Evolutionary conservation across 2,797 vertebrate species (phyloP).

Genomic region (Gobionotothen gibberifrons): DNA sequence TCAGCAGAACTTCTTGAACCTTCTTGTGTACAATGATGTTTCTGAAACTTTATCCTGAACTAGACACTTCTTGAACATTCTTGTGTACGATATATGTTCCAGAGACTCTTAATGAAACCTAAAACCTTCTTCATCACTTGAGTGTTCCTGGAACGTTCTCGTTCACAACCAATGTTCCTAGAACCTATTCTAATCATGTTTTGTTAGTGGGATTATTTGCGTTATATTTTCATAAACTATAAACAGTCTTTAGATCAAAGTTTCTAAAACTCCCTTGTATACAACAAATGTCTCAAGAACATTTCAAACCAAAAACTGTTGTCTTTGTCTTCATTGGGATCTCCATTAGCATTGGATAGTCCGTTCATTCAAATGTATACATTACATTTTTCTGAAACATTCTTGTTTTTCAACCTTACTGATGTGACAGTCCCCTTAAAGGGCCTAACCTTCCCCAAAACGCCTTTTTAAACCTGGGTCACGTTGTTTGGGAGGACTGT

Average conservation of each 20-base stretch:
- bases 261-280: background rate
- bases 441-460: background rate
- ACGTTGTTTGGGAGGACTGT: background rate
- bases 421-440: background rate
- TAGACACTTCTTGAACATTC: background rate
- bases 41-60: background rate
- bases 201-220: background rate
- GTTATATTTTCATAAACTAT: background rate
- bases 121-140: background rate
- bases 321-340: too few relatives aligned
- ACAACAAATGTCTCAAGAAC: background rate
- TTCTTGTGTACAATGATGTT: conserved; percentile 17
- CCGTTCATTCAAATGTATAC: background rate
- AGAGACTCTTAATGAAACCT: background rate
- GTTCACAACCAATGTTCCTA: background rate
- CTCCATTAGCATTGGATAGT: too few relatives aligned
- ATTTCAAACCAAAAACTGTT: background rate
- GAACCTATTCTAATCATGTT: background rate
- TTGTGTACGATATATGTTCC: background rate
- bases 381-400: background rate
- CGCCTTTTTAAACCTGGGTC: background rate
- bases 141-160: background rate
- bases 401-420: background rate
- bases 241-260: too few relatives aligned
- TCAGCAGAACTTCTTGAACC: background rate